A percentile compares a stretch with the other conserved stretches of the same genome.
phyloP scores from a whole-genome alignment of 2,113 vertebrate species.

The Hyperoodon ampullatus region DNA sequence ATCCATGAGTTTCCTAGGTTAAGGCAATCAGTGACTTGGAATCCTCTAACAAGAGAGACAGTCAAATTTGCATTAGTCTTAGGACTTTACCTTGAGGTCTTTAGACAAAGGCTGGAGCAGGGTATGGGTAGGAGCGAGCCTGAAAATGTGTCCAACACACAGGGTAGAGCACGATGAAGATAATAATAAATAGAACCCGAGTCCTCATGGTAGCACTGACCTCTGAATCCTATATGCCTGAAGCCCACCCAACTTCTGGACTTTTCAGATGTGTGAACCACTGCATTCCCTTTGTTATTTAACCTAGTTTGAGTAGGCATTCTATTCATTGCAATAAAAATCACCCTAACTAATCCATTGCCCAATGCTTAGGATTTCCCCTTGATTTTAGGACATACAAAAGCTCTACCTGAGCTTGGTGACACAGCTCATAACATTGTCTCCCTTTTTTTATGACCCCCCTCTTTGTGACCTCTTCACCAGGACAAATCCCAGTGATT shows the following conservation, averaged over 20 bases:
- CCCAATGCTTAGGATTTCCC: neutral
- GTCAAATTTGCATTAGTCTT: neutral
- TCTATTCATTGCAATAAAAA: slow-evolving; percentile 7
- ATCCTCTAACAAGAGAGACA: neutral
- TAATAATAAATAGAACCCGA: neutral
- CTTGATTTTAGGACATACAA: neutral
- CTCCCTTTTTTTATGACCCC: neutral
- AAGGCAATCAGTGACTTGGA: neutral
- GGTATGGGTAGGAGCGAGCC: neutral
- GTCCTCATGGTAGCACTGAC: neutral
- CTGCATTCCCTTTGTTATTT: neutral
- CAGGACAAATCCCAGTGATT: slow-evolving; percentile 47
- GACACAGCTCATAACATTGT: neutral
- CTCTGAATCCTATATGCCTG: neutral
- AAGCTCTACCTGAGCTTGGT: neutral
- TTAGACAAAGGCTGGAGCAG: neutral
- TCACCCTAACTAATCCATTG: neutral
- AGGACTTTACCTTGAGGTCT: neutral
- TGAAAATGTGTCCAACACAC: neutral
- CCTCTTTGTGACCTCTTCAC: slow-evolving; percentile 25
- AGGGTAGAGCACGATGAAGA: neutral
- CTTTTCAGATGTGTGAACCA: neutral
- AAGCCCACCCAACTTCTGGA: neutral
- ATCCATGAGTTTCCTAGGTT: neutral
- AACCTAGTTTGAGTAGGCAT: neutral